Evolutionary conservation across 2,113 vertebrate species (phyloP).

Genomic region (Corynorhinus townsendii): DNA sequence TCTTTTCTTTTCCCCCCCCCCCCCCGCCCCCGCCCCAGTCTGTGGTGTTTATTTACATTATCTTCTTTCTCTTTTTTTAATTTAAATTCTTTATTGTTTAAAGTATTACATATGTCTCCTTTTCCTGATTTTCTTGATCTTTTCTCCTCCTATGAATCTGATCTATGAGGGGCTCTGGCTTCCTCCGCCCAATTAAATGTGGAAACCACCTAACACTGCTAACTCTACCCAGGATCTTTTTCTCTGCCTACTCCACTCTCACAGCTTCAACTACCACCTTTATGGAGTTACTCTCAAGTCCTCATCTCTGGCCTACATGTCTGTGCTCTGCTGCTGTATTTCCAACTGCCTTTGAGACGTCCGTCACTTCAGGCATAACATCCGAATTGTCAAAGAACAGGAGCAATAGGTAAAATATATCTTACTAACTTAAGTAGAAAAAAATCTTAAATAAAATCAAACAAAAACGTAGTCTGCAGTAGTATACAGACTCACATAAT

Average conservation of each 20-base stretch:
- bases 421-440: neutral
- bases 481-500: neutral
- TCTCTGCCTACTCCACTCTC: neutral
- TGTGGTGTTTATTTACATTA: too few relatives aligned
- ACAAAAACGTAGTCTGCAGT: slow-evolving; percentile 1
- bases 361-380: neutral
- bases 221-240: neutral
- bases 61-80: too few relatives aligned
- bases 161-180: neutral
- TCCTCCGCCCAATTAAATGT: neutral
- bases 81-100: too few relatives aligned
- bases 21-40: too few relatives aligned
- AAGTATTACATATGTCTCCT: too few relatives aligned
- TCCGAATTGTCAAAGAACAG: neutral
- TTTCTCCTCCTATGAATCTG: neutral
- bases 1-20: too few relatives aligned
- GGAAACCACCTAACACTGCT: neutral
- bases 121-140: neutral
- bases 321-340: neutral
- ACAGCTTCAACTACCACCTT: neutral
- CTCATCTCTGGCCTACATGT: neutral
- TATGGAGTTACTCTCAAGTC: neutral
- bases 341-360: neutral
- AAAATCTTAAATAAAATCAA: slow-evolving; percentile 7
- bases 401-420: neutral